Percentiles rank a stretch among this genome's conserved stretches.
Conservation (phyloP, 2,113 vertebrate species). For the Xyliphius kryptos region DNA sequence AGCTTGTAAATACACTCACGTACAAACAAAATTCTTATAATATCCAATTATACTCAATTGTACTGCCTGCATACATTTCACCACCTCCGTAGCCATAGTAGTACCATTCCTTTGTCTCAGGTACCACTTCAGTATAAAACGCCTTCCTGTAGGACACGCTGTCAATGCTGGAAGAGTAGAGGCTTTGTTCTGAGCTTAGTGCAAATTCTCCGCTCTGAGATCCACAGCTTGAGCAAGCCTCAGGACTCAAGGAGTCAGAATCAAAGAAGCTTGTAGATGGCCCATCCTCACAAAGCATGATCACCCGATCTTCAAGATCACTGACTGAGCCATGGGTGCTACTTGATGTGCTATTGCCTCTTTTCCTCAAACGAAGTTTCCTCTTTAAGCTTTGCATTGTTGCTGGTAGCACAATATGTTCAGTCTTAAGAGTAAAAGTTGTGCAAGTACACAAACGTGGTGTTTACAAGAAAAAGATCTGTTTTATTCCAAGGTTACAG, state of each 20-base stretch:
- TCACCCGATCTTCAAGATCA: slow-evolving; percentile 57
- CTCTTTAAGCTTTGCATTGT: slow-evolving; percentile 55
- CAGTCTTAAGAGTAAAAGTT: too few relatives aligned
- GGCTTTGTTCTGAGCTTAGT: not conserved
- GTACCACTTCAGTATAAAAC: slow-evolving; percentile 33
- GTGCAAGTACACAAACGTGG: too few relatives aligned
- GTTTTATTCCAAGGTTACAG: too few relatives aligned
- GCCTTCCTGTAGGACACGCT: slow-evolving; percentile 42
- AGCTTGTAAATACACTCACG: not conserved
- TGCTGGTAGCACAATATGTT: too few relatives aligned
- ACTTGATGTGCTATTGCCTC: slow-evolving; percentile 48
- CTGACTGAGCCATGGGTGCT: slow-evolving; percentile 41
- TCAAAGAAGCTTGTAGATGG: slow-evolving; percentile 39
- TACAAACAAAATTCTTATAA: too few relatives aligned
- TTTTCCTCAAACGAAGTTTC: slow-evolving; percentile 44
- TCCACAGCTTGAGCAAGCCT: slow-evolving; percentile 38
- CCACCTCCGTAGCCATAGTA: slow-evolving; percentile 40
- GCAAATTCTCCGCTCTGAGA: slow-evolving; percentile 43
- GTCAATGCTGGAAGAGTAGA: slow-evolving; percentile 42
- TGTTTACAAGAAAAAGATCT: too few relatives aligned
- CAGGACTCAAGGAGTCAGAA: slow-evolving; percentile 33
- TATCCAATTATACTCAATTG: not conserved
- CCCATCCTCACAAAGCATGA: slow-evolving; percentile 66
- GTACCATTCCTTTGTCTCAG: slow-evolving; percentile 25
- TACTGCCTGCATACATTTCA: slow-evolving; percentile 44